Conservation (phyloP, 2,888 invertebrate species). For the Pyralis farinalis region DNA sequence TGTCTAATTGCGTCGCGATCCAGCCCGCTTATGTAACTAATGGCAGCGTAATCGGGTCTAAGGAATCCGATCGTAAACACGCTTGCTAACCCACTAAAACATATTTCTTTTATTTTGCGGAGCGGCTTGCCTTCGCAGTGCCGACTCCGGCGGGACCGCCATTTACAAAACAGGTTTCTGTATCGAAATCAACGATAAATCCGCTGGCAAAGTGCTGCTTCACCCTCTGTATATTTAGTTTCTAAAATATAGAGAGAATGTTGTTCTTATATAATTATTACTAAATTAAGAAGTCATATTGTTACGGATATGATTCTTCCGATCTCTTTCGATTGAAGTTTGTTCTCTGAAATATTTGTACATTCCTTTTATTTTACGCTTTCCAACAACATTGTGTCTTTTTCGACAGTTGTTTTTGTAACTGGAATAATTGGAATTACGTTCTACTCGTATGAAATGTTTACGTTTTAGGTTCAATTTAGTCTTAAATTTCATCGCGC, state of each 20-base stretch:
- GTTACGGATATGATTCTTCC: too few species aligned
- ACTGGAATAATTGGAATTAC: too few species aligned
- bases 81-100: constrained; percentile 80
- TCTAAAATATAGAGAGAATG: constrained; percentile 38
- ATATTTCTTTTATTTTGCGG: constrained; percentile 78
- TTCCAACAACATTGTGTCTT: too few species aligned
- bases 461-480: too few species aligned
- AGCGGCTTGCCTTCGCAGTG: constrained; percentile 51
- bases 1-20: constrained; percentile 56
- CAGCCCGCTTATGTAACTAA: constrained; percentile 67
- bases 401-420: too few species aligned
- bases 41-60: constrained; percentile 62
- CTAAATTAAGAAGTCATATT: too few species aligned
- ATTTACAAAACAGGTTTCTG: constrained; percentile 69
- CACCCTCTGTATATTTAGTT: constrained; percentile 57
- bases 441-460: too few species aligned
- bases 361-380: too few species aligned
- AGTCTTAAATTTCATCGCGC: too few species aligned
- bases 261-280: too few species aligned
- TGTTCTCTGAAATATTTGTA: too few species aligned
- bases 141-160: constrained; percentile 40
- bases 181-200: constrained; percentile 71
- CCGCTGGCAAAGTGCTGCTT: constrained; percentile 46
- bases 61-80: constrained; percentile 75
- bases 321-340: too few species aligned